Percentiles rank a stretch among this genome's conserved stretches.
phyloP scores from a whole-genome alignment of 2,113 vertebrate species.

The Rhagologus leucostigma region DNA sequence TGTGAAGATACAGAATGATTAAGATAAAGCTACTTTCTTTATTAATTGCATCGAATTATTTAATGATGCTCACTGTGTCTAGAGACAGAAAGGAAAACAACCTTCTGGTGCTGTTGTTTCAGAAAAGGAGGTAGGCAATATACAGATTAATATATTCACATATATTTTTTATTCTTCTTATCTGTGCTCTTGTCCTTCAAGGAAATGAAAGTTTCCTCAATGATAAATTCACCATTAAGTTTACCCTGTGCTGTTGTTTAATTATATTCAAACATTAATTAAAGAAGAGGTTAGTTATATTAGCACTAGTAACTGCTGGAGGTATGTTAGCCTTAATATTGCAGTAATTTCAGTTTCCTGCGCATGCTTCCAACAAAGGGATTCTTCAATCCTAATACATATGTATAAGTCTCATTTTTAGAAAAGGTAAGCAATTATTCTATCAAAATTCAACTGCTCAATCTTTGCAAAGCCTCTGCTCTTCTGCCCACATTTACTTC shows the following conservation, averaged over 20 bases:
- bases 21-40: not conserved
- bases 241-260: not conserved
- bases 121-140: not conserved
- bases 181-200: not conserved
- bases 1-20: not conserved
- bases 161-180: not conserved
- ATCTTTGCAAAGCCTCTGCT: not conserved
- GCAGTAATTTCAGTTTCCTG: not conserved
- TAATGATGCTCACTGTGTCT: not conserved
- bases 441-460: not conserved
- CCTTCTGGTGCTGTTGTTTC: not conserved
- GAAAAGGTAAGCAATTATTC: not conserved
- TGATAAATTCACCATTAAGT: not conserved
- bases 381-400: not conserved
- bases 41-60: not conserved
- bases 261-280: slow-evolving; percentile 14
- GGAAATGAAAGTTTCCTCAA: not conserved
- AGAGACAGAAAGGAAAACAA: not conserved
- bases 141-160: not conserved
- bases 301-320: not conserved
- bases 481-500: not conserved
- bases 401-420: not conserved
- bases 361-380: not conserved
- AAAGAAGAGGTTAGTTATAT: not conserved
- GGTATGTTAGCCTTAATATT: not conserved